phyloP scores from a whole-genome alignment of 2,888 invertebrate genomes.

The Saturnia japonica region DNA sequence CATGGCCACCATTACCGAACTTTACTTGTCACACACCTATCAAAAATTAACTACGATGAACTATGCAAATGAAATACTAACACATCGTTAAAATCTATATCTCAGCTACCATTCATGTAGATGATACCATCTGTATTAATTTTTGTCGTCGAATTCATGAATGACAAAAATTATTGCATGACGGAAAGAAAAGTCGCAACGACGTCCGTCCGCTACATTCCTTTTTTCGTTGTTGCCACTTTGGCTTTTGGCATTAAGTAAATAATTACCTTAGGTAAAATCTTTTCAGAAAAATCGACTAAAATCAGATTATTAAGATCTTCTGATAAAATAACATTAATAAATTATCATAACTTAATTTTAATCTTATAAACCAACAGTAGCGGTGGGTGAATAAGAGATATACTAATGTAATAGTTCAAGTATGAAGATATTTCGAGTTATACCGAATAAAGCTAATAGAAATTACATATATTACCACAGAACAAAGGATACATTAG shows the following conservation, averaged over 20 bases:
- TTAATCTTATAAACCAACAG: too few relatives aligned
- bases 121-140: constrained; percentile 74
- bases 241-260: constrained; percentile 1
- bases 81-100: constrained; percentile 74
- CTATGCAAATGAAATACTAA: constrained; percentile 74
- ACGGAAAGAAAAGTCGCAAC: constrained; percentile 81
- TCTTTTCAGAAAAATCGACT: background rate
- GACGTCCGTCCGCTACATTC: constrained; percentile 78
- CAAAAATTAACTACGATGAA: constrained; percentile 68
- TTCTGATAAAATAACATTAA: too few relatives aligned
- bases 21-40: constrained; percentile 78
- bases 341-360: too few relatives aligned
- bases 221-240: constrained; percentile 65
- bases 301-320: background rate
- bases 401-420: too few relatives aligned
- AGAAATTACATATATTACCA: too few relatives aligned
- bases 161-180: constrained; percentile 82
- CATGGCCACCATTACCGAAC: constrained; percentile 83
- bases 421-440: too few relatives aligned
- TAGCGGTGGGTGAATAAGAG: too few relatives aligned
- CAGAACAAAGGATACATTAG: too few relatives aligned
- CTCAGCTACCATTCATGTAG: constrained; percentile 72
- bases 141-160: constrained; percentile 77
- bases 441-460: too few relatives aligned
- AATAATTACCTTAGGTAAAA: constrained; percentile 16